Base-by-base conservation (phyloP, 2,888 invertebrate genomes). In the Noctua comes region DNA sequence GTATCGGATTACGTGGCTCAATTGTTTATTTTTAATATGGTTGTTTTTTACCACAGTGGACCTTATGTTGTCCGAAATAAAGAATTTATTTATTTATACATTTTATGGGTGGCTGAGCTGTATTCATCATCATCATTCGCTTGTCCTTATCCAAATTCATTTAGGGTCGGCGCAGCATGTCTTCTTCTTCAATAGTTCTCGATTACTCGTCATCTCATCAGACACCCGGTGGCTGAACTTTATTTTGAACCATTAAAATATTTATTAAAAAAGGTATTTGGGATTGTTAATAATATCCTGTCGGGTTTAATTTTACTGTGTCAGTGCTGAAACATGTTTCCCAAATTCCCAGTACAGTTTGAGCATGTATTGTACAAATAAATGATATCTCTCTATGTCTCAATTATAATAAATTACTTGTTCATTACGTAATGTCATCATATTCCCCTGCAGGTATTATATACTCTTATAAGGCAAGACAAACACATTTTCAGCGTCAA, bases 1-100 rank as follows among this genome's bases (percentile, higher is more conserved):
- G 73, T 78, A 68, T 82, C 48, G 27, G 31, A 51, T 86, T 66
- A 75, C 66, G n/a, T n/a, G 54, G 31, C 43, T 66, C 51, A 24
- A 27, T 73, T 65, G 36, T 73, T 69, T 62, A 40, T 40, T 57
- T 69, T 36, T n/a, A 40, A 27, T 57, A 40, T 46, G 8, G 21
- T 4, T 36, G 36, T 4, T 36, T 36, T 36, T 36, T 36, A 36
- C 36, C 36, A 4, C 36, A 36, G 36, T 36, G 36, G 36, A 36
- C 5, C 36, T 36, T 36, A 3, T 36, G 36, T 36, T 36, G 36
- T 36, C 36, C 5, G 36, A 36, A 36, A 36, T 36, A 36, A 36
- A 36, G 36, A 36, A 36, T 36, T 36, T 36, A 36, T 36, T 36
- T 36, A 36, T 36, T 36, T 36, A 36, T 36, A 36, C 36, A 36